These are phyloP conservation scores for Ptychochromis oligacanthus DNA, from an alignment of 2,113 vertebrate species.

Conservation along the genomic window DNA sequence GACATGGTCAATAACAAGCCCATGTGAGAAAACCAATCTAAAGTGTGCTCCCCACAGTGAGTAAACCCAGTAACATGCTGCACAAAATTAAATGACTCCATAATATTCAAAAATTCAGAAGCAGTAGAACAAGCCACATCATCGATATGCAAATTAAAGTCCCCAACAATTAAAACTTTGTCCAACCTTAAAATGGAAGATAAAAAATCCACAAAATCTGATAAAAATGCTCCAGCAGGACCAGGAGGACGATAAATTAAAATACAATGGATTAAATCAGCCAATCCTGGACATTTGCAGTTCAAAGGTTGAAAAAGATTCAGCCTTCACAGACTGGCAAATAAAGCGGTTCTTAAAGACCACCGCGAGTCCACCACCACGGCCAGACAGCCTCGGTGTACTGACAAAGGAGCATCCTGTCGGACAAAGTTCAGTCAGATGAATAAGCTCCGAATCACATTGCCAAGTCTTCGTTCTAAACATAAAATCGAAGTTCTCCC, in stretches of 20 bases:
- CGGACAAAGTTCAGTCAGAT: too few species aligned
- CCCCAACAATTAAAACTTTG: background rate
- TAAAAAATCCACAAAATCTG: too few species aligned
- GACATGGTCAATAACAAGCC: background rate
- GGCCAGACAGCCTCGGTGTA: too few species aligned
- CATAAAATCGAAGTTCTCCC: background rate
- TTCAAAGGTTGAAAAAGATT: too few species aligned
- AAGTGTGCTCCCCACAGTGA: fast-evolving
- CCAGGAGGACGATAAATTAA: background rate
- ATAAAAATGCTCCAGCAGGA: background rate
- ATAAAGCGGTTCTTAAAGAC: too few species aligned
- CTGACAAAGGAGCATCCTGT: background rate
- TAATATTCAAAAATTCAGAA: background rate
- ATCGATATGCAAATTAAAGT: background rate
- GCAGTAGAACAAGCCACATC: background rate
- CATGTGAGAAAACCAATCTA: background rate
- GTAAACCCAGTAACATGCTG: background rate
- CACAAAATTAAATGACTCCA: background rate
- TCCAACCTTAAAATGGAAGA: background rate
- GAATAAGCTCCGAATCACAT: too few species aligned
- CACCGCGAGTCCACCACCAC: too few species aligned
- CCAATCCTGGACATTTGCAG: too few species aligned
- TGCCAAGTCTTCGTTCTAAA: too few species aligned
- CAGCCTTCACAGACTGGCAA: too few species aligned
- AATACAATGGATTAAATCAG: background rate